Evolutionary conservation across 2,888 invertebrate genomes (phyloP), one percentile per base, ranked within the genome.

Genomic region (Ectropis crepuscularia): DNA sequence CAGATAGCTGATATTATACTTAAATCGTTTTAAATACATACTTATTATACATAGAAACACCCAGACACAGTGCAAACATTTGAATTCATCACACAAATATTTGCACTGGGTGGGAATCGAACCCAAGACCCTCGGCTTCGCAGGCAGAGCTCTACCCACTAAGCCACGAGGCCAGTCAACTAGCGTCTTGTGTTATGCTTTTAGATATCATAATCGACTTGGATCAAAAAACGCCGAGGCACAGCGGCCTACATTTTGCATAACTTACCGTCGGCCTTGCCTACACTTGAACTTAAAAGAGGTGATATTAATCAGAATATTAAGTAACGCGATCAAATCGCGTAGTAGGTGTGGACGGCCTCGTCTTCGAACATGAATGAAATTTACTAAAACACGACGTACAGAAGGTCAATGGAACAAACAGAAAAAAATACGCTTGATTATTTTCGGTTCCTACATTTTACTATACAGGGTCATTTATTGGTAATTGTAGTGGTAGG

Each of bases 201-300:
- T 28, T n/a, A 28, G 16, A 28, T 28, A 28, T 4, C 16, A 28
- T 28, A 28, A 28, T 28, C 16, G 16, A 49, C 37, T 37, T 45
- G 37, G n/a, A 7, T 12, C 7, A 54, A 45, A 36, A 45, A 12
- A 53, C 10, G 28, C 16, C 16, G 16, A 9, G 39, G 9, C 43
- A 16, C 41, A 43, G 12, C 0, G 43, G 11, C 9, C 11, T 37
- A 45, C 16, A 36, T 46, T 46, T 11, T 46, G 51, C 54, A 43
- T 43, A 49, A 48, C 36, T 47, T 45, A 55, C n/a, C 6, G n/a
- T 36, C 36, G 61, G n/a, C 61, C 55, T 57, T 45, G 57, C 46
- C 28, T 57, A 61, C 7, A 50, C 61, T 61, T 57, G 61, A 61
- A 61, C 61, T 61, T 51, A 41, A 48, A 47, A 11, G 37, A 61